Evolutionary conservation across 1,140 invertebrate genomes (phyloP).

Genomic region (Drosophila rufa): DNA sequence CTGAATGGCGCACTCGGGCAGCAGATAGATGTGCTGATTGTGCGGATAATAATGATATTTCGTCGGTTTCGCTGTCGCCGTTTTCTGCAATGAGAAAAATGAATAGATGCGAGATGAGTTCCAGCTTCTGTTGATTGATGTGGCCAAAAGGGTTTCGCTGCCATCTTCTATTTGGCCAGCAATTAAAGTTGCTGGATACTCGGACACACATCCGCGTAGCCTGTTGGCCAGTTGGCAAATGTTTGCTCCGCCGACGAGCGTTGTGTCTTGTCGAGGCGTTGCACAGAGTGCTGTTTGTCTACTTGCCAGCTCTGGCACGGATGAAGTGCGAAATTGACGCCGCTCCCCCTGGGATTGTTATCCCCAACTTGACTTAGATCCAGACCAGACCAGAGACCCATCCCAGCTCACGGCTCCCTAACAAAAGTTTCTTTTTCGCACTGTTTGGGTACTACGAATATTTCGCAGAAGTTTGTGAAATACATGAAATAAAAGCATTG

Average conservation of each 20-base stretch:
- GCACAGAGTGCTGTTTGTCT: constrained; percentile 43
- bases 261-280: constrained; percentile 56
- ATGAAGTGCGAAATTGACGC: constrained; percentile 73
- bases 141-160: constrained; percentile 37
- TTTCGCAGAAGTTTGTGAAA: constrained; percentile 21
- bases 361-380: not conserved
- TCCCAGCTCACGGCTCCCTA: not conserved
- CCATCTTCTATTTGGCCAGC: constrained; percentile 39
- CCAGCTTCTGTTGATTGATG: constrained; percentile 53
- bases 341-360: constrained; percentile 10
- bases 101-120: constrained; percentile 18
- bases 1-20: constrained; percentile 96
- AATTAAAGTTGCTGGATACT: constrained; percentile 33
- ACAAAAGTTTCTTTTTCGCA: constrained; percentile 17
- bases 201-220: not conserved
- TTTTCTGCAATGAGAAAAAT: constrained; percentile 88
- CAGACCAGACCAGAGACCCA: not conserved
- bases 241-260: constrained; percentile 52
- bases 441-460: not conserved
- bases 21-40: constrained; percentile 95
- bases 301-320: constrained; percentile 46
- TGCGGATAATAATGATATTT: constrained; percentile 98
- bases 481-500: not conserved
- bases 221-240: constrained; percentile 56
- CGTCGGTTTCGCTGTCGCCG: constrained; percentile 92